Percentiles rank a stretch among this genome's conserved stretches.
These are phyloP conservation scores for Lanius collurio DNA, from an alignment of 2,113 vertebrate species.

Conservation along the genomic window DNA sequence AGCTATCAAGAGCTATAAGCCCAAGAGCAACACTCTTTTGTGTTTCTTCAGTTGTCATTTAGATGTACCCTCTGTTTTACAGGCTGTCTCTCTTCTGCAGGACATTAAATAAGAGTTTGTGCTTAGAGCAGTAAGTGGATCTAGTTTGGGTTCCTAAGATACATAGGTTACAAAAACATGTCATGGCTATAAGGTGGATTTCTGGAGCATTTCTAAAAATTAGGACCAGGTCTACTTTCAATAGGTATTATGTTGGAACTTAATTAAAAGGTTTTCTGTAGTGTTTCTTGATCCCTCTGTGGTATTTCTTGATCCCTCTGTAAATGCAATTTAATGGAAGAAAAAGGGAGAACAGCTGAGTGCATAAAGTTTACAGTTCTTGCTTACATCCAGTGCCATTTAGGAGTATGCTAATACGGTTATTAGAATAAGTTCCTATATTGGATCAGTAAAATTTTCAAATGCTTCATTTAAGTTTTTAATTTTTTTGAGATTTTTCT, in stretches of 20 bases:
- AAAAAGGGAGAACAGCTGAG: background rate
- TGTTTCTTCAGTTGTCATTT: background rate
- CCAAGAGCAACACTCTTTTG: background rate
- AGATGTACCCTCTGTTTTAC: background rate
- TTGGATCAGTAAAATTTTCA: slow-evolving; percentile 1
- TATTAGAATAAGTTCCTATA: background rate
- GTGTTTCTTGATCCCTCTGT: background rate
- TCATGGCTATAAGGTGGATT: background rate
- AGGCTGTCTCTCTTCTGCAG: background rate
- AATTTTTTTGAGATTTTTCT: background rate
- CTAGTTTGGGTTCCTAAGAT: background rate
- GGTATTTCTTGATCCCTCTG: background rate
- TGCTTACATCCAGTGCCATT: background rate
- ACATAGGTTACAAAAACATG: background rate
- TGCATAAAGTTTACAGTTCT: background rate
- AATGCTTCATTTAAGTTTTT: background rate
- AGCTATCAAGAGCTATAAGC: background rate
- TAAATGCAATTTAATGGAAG: background rate
- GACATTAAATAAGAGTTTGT: background rate
- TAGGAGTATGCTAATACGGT: background rate
- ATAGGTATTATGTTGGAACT: background rate
- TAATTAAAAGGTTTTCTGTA: background rate
- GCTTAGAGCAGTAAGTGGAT: background rate
- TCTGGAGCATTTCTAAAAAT: background rate
- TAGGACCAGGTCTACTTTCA: background rate